Percentiles rank a stretch among this genome's conserved stretches.
phyloP scores from a whole-genome alignment of 2,797 vertebrate species.

The Poecilia gillii region DNA sequence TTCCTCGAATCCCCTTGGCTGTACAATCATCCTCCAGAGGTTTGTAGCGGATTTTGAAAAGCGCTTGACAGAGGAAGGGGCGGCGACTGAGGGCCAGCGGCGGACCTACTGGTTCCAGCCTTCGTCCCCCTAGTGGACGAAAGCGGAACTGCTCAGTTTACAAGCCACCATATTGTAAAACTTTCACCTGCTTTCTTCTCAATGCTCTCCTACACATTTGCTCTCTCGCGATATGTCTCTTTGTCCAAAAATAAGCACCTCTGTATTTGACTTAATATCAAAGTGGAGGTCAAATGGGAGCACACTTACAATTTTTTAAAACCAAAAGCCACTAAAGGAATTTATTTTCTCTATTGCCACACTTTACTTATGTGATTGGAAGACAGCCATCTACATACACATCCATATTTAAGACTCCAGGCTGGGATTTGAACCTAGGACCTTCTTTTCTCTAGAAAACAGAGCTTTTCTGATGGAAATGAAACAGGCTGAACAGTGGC shows the following conservation, averaged over 20 bases:
- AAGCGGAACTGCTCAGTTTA: background rate
- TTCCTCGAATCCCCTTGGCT: constrained; percentile 38
- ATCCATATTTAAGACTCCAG: too few relatives aligned
- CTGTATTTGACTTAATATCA: background rate
- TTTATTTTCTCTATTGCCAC: background rate
- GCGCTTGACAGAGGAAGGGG: constrained; percentile 76
- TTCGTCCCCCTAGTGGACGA: constrained; percentile 12
- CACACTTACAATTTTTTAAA: background rate
- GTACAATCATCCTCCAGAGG: constrained; percentile 34
- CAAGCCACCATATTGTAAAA: background rate
- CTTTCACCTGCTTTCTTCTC: background rate
- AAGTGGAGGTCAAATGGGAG: background rate
- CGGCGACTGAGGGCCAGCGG: constrained; percentile 57
- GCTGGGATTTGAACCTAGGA: too few relatives aligned
- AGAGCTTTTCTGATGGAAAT: too few relatives aligned
- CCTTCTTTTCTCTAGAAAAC: too few relatives aligned
- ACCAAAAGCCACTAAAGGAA: background rate
- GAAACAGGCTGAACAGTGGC: too few relatives aligned
- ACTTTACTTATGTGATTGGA: background rate
- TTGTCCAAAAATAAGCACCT: background rate
- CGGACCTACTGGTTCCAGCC: background rate
- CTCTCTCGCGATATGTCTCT: background rate
- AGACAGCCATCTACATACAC: background rate
- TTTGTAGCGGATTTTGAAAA: constrained; percentile 78
- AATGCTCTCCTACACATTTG: background rate